A percentile compares a stretch with the other conserved stretches of the same genome.
phyloP scores from a whole-genome alignment of 2,797 vertebrate genomes.

The Limosa lapponica region DNA sequence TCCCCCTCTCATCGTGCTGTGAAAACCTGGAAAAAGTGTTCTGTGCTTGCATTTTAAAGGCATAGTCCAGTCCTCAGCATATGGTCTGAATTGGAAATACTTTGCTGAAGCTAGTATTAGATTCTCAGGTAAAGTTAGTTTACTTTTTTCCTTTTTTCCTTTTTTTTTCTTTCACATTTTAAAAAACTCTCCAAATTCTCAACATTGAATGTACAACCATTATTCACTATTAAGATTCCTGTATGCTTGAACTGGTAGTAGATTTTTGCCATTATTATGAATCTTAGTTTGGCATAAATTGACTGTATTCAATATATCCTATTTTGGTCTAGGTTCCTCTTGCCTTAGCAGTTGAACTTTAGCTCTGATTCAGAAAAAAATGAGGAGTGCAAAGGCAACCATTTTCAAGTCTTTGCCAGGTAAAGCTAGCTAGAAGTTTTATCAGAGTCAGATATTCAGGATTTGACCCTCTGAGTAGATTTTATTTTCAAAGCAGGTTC shows the following conservation, averaged over 20 bases:
- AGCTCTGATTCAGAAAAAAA: neutral
- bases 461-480: conserved; percentile 25
- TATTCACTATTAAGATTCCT: neutral
- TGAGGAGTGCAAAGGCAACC: neutral
- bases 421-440: neutral
- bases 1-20: neutral
- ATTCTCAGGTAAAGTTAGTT: neutral
- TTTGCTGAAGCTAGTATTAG: neutral
- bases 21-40: neutral
- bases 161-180: neutral
- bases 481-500: conserved; percentile 46
- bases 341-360: neutral
- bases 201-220: neutral
- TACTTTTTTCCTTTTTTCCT: neutral
- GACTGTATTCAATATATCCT: neutral
- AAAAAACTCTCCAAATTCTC: neutral
- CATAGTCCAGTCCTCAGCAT: neutral
- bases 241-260: neutral
- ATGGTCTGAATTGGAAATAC: neutral
- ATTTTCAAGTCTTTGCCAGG: neutral
- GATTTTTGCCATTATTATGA: neutral
- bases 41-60: neutral
- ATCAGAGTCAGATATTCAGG: neutral
- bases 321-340: neutral
- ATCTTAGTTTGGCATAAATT: neutral